These are phyloP conservation scores for Brachyhypopomus occidentalis DNA, from an alignment of 2,113 vertebrate species.

Conservation along the genomic window DNA sequence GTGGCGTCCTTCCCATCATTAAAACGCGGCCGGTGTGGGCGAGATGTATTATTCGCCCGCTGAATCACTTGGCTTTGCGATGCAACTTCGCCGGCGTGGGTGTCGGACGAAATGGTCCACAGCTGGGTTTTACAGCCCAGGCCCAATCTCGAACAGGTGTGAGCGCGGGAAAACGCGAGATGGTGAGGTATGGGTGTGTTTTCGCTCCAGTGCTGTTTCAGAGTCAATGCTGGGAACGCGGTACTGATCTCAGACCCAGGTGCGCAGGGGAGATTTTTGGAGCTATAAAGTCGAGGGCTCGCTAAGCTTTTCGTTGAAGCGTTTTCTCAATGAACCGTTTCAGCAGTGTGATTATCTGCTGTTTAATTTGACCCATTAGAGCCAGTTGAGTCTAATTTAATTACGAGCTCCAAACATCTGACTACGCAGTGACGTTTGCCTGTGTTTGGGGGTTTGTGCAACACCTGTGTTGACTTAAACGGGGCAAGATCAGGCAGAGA, in stretches of 20 bases:
- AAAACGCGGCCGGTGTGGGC: conserved; percentile 30
- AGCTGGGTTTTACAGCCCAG: conserved; percentile 67
- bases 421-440: conserved; percentile 14
- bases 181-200: conserved; percentile 58
- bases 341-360: conserved; percentile 5
- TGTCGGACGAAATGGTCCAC: conserved; percentile 69
- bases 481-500: conserved; percentile 13
- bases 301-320: conserved; percentile 52
- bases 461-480: not conserved
- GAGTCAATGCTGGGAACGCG: conserved; percentile 62
- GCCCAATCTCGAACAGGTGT: conserved; percentile 72
- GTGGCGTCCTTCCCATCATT: conserved; percentile 60
- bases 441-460: not conserved
- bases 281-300: conserved; percentile 56
- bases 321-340: conserved; percentile 48
- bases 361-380: conserved; percentile 21
- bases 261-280: conserved; percentile 60
- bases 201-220: conserved; percentile 44
- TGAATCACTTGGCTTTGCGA: conserved; percentile 57
- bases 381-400: conserved; percentile 38
- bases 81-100: conserved; percentile 63
- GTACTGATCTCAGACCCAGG: conserved; percentile 54
- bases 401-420: conserved; percentile 27
- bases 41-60: conserved; percentile 56
- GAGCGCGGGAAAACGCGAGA: conserved; percentile 63